Evolutionary conservation across 2,797 vertebrate species (phyloP).

Genomic region (Hylomyscus alleni): DNA sequence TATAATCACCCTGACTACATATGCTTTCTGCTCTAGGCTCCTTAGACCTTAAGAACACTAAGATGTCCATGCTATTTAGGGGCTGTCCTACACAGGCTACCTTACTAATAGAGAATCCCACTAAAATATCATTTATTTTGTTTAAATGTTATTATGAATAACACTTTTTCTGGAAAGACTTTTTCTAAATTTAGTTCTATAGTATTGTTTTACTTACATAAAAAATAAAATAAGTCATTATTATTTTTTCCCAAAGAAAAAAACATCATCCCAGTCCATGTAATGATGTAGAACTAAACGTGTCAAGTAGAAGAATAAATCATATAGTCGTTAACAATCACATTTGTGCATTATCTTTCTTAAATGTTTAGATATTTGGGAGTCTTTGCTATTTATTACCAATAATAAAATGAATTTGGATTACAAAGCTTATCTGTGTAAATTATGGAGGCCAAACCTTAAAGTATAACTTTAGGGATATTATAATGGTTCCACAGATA

Average conservation of each 20-base stretch:
- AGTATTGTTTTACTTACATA: slow-evolving; percentile 19
- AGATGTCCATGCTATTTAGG: slow-evolving; percentile 50
- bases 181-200: slow-evolving; percentile 31
- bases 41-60: slow-evolving; percentile 44
- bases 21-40: slow-evolving; percentile 15
- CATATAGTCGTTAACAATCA: background rate
- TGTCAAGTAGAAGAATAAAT: background rate
- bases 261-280: background rate
- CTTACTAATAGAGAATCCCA: slow-evolving; percentile 58
- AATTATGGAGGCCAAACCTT: background rate
- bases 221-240: background rate
- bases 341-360: background rate
- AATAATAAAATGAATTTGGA: background rate
- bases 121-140: slow-evolving; percentile 55
- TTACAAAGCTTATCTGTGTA: background rate
- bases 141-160: slow-evolving; percentile 57
- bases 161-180: background rate
- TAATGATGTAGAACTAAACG: background rate
- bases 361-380: background rate
- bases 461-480: background rate
- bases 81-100: background rate
- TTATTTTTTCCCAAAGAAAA: slow-evolving; percentile 26
- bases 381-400: background rate
- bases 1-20: slow-evolving; percentile 50
- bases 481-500: background rate